Base-by-base conservation (phyloP, 2,113 vertebrate species). In the Petrocephalus microphthalmus region DNA sequence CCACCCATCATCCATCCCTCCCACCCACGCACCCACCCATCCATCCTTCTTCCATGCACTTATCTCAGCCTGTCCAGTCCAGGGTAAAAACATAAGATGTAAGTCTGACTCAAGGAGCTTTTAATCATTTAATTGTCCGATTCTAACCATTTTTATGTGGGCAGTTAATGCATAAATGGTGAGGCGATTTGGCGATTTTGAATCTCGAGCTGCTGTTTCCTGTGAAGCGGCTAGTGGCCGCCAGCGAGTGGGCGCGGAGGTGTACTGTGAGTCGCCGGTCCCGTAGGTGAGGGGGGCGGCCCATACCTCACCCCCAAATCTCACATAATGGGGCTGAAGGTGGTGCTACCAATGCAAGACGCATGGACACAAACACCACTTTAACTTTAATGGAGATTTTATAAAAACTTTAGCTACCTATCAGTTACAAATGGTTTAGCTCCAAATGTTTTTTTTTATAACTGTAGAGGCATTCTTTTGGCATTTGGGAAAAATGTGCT, bases 41-140 rank as follows among this genome's bases (percentile, higher is more conserved):
- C 53, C 56, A 60, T 60, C 22, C 20, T n/a, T 60, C 7, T 60
- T n/a, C 56, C 22, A n/a, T n/a, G 22, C 56, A 60, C 56, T 10
- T 60, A 60, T 60, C 83, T n/a, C 60, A 88, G 88, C 54, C 88
- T 10, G 88, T 89, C 84, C 54, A 57, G 91, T 78, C 13, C 17
- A 20, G n/a, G 25, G 87, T 71, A 64, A 87, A 20, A 57, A 88
- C 42, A 87, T 42, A 7, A 22, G 20, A 87, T 92, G 22, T 10
- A 88, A 67, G n/a, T 60, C 57, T n/a, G 22, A 60, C 20, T 8
- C 22, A 60, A n/a, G 57, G 22, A 25, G 22, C 57, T 56, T 56
- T 56, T 20, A 25, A 10, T 64, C 29, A 74, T 49, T 15, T 17
- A 47, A 25, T 7, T 1, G 7, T n/a, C 7, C 5, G 42, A 37